Base-by-base conservation (phyloP, 2,888 invertebrate genomes). In the Meiosimyza platycephala region DNA sequence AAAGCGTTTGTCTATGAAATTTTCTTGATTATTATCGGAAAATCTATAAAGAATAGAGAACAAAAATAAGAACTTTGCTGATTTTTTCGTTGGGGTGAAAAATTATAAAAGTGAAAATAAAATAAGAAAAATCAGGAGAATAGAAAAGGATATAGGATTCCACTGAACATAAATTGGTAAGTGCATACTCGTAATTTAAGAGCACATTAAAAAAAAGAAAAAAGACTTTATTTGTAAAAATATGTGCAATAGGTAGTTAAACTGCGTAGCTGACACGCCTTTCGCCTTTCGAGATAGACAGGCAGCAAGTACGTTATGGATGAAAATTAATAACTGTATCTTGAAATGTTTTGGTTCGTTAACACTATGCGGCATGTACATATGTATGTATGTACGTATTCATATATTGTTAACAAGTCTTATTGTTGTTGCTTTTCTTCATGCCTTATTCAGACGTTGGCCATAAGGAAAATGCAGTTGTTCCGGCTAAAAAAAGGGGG, bases 91-190 rank as follows among this genome's bases (percentile, higher is more conserved):
- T 64, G 28, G 28, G 51, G 51, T 48, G 28, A 28, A 50, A 22
- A 51, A 51, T 12, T 18, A 5, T 3, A 6, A 64, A 51, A 50
- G 47, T 28, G 3, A 64, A 64, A 52, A 22, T 28, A 51, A 51
- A 15, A 2, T 48, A 16, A 62, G 62, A n/a, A 60, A 6, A 33
- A 33, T 7, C 40, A 22, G 40, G 48, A 59, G 50, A 28, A 15
- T 22, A 51, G 52, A 33, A 62, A 64, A 59, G 65, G 63, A 73
- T 71, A 70, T 72, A 64, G 69, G 52, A 62, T 71, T 40, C 1
- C 16, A 63, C 18, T 70, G 4, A 51, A 48, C 50, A 33, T 51
- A 55, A 72, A 62, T 69, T 73, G 67, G 74, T 72, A 72, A 70
- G 66, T 64, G 66, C 66, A n/a, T 54, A 60, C 12, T 22, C 22